Percentiles rank a stretch among this genome's conserved stretches.
Conservation (phyloP, 1,140 invertebrate genomes). For the Neuroterus valhalla region DNA sequence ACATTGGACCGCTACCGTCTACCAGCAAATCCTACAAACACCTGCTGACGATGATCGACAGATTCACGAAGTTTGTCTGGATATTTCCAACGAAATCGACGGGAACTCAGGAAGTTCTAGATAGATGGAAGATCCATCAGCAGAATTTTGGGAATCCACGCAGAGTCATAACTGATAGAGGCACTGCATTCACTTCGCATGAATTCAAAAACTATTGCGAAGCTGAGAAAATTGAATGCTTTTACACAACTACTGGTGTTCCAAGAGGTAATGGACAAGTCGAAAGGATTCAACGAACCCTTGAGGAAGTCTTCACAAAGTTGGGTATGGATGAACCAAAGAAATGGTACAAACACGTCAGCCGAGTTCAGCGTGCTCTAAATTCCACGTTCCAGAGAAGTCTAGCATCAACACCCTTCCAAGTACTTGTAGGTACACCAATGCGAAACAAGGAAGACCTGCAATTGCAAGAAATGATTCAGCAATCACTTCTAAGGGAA, state of each 20-base stretch:
- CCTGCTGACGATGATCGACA: constrained; percentile 63
- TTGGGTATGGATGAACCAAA: constrained; percentile 18
- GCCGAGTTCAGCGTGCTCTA: constrained; percentile 25
- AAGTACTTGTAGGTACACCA: constrained; percentile 39
- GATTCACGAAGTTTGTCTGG: no score
- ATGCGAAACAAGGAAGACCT: no score
- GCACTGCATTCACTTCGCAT: constrained; percentile 26
- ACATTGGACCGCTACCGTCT: constrained; percentile 54
- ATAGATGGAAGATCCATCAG: no score
- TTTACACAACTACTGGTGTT: constrained; percentile 56
- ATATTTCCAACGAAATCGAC: no score
- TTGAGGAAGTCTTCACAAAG: constrained; percentile 50
- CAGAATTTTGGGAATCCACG: no score
- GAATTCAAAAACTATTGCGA: constrained; percentile 54
- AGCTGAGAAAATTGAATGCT: constrained; percentile 50
- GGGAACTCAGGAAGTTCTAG: constrained; percentile 46
- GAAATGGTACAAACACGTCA: constrained; percentile 35
- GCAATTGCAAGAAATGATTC: no score
- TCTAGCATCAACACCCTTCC: constrained; percentile 36
- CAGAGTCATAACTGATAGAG: no score
- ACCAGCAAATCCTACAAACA: constrained; percentile 67
- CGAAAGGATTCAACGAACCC: constrained; percentile 54
- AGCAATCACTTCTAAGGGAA: no score
- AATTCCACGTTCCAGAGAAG: constrained; percentile 27
- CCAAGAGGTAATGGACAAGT: constrained; percentile 58